Conservation (phyloP, 2,113 vertebrate species). For the Phocoena phocoena region DNA sequence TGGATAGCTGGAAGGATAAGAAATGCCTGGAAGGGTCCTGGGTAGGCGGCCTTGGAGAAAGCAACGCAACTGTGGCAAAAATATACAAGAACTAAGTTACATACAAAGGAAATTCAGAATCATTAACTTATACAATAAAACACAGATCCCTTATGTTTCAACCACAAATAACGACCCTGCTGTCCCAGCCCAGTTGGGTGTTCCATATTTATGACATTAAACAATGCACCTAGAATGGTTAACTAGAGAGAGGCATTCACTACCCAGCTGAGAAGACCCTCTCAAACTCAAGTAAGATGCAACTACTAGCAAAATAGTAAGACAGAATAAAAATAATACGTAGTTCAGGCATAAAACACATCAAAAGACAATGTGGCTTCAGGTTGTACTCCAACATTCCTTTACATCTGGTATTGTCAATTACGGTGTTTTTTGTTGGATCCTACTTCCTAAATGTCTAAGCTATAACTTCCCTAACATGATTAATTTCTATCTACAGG, state of each 20-base stretch:
- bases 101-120: background rate
- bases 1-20: background rate
- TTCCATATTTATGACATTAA: background rate
- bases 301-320: background rate
- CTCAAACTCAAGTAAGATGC: background rate
- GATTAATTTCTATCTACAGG: background rate
- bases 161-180: background rate
- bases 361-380: background rate
- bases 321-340: background rate
- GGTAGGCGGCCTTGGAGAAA: background rate
- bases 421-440: background rate
- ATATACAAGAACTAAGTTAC: background rate
- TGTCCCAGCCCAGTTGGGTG: background rate
- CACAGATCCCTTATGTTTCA: background rate
- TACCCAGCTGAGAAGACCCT: background rate
- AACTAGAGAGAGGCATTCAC: background rate
- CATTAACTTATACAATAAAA: background rate
- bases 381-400: background rate
- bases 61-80: background rate
- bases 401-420: background rate
- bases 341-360: background rate
- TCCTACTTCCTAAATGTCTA: background rate
- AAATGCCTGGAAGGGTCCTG: background rate
- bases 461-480: background rate
- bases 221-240: background rate